phyloP scores from a whole-genome alignment of 2,113 vertebrate genomes.

The Calidris pugnax region DNA sequence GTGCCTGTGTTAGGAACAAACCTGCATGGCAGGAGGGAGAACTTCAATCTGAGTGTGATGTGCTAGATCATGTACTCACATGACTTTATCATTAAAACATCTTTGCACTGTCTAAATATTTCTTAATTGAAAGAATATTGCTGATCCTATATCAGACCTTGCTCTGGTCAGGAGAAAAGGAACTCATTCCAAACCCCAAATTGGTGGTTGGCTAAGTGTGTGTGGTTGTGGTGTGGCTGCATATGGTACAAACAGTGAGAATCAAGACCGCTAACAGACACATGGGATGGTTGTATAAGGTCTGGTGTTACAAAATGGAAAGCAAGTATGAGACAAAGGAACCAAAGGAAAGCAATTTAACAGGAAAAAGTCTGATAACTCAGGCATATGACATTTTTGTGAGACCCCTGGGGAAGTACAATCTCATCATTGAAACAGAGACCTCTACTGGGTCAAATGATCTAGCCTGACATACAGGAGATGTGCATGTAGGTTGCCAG shows the following conservation, averaged over 20 bases:
- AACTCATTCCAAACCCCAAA: not conserved
- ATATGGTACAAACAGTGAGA: not conserved
- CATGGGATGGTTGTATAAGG: not conserved
- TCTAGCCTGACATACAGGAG: not conserved
- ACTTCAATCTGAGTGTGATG: not conserved
- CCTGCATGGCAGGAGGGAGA: not conserved
- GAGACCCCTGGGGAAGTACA: not conserved
- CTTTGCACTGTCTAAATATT: not conserved
- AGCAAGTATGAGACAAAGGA: not conserved
- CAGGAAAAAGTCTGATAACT: not conserved
- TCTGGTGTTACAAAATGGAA: not conserved
- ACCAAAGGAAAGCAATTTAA: not conserved
- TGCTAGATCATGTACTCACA: not conserved
- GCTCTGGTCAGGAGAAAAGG: not conserved
- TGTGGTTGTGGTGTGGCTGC: not conserved
- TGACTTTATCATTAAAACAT: not conserved
- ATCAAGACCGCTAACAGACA: rapidly evolving
- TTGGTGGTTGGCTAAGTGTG: not conserved
- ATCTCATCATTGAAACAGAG: not conserved
- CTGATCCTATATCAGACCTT: not conserved
- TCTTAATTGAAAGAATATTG: not conserved
- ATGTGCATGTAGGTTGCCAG: not conserved
- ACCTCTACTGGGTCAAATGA: not conserved
- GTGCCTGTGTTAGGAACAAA: not conserved
- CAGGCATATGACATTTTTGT: not conserved